Percentiles rank a stretch among this genome's conserved stretches.
phyloP scores from a whole-genome alignment of 1,140 invertebrate species.

The Eriocheir sinensis region DNA sequence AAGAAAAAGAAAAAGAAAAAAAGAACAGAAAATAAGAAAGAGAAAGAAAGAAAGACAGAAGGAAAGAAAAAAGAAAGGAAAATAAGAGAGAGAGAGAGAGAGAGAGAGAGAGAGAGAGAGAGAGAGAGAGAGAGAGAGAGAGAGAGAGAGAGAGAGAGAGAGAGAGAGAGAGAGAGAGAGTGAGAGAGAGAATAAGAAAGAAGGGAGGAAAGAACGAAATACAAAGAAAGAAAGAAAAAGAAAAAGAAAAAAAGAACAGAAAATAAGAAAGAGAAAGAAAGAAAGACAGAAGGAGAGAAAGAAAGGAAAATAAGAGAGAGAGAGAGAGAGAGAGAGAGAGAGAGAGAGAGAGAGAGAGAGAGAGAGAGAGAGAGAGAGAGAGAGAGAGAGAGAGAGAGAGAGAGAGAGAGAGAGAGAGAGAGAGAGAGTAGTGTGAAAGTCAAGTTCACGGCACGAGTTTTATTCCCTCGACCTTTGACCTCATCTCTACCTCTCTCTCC shows the following conservation, averaged over 20 bases:
- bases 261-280: neutral
- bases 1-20: too few relatives aligned
- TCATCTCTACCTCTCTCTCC: neutral
- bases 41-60: too few relatives aligned
- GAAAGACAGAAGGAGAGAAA: neutral
- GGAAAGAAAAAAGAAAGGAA: too few relatives aligned
- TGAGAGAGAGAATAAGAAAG: neutral
- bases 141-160: too few relatives aligned
- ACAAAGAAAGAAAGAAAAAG: neutral
- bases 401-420: neutral
- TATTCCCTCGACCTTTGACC: conserved; percentile 1
- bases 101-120: too few relatives aligned
- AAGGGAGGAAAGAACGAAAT: neutral
- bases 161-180: too few relatives aligned
- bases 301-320: neutral
- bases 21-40: too few relatives aligned
- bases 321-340: neutral
- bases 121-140: too few relatives aligned
- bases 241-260: neutral
- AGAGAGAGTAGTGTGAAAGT: neutral
- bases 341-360: neutral
- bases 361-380: conserved; percentile 3
- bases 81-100: too few relatives aligned
- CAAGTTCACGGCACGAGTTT: conserved; percentile 6
- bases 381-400: too few relatives aligned